A percentile compares a stretch with the other conserved stretches of the same genome.
Conservation (phyloP, 1,140 invertebrate genomes). For the Yoshiicerus persimilis region DNA sequence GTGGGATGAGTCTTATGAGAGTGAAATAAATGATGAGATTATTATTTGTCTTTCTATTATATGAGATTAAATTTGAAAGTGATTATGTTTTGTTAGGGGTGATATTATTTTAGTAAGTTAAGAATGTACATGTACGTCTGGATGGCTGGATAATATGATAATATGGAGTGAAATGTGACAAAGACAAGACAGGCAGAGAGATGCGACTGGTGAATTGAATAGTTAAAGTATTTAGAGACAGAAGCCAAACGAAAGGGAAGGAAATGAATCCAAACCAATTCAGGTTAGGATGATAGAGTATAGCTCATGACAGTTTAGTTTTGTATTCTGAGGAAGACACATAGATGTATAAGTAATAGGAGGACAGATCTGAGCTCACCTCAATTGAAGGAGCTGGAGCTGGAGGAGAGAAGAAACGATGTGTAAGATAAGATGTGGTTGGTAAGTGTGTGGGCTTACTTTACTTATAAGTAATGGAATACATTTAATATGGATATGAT, state of each 20-base stretch:
- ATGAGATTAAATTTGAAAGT: background rate
- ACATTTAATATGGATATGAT: background rate
- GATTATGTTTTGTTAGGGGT: background rate
- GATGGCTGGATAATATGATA: background rate
- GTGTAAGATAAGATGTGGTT: slow-evolving; percentile 13
- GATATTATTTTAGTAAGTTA: background rate
- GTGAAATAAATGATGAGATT: no score
- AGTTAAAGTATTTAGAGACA: background rate
- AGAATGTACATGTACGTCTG: background rate
- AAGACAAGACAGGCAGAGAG: background rate
- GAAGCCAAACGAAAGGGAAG: background rate
- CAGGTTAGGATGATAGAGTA: background rate
- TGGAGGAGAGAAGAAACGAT: background rate
- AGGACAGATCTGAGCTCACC: background rate
- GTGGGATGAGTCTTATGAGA: no score
- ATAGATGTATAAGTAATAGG: background rate
- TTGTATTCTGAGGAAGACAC: no score
- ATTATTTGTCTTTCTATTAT: no score
- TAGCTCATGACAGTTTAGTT: background rate
- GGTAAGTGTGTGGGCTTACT: slow-evolving; percentile 7
- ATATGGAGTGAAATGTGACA: background rate
- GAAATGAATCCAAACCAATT: background rate
- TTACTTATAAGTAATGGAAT: background rate
- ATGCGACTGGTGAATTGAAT: background rate
- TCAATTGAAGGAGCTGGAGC: background rate